These are phyloP conservation scores for Pantala flavescens DNA, from an alignment of 1,140 invertebrate species.

Conservation along the genomic window DNA sequence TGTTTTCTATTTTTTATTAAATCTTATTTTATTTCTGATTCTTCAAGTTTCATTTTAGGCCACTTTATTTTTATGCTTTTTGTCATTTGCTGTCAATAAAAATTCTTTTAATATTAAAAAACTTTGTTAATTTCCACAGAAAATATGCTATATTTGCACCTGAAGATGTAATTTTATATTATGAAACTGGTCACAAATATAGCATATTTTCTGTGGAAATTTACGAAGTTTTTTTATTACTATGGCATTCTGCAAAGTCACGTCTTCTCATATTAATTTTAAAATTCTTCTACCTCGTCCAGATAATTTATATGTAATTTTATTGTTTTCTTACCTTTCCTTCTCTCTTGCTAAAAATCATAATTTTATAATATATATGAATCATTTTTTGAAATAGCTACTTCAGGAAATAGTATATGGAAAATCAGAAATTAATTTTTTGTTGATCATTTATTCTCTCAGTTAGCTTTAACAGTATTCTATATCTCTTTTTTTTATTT, in stretches of 20 bases:
- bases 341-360: no score
- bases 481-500: neutral
- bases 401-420: no score
- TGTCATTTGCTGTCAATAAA: neutral
- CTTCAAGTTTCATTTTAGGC: neutral
- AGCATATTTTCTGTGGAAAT: no score
- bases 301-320: neutral
- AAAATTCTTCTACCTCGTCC: neutral
- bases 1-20: neutral
- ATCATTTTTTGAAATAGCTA: no score
- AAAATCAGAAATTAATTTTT: neutral
- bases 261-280: no score
- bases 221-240: no score
- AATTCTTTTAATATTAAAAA: neutral
- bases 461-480: neutral
- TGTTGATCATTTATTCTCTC: neutral
- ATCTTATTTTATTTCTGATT: neutral
- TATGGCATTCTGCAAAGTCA: no score
- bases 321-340: neutral
- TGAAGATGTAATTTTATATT: no score
- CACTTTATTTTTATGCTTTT: neutral
- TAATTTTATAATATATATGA: no score
- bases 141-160: no score
- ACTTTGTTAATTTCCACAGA: neutral
- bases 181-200: no score